These are phyloP conservation scores for Enteromius paludinosus DNA, from an alignment of 2,797 vertebrate species.

Conservation along the genomic window DNA sequence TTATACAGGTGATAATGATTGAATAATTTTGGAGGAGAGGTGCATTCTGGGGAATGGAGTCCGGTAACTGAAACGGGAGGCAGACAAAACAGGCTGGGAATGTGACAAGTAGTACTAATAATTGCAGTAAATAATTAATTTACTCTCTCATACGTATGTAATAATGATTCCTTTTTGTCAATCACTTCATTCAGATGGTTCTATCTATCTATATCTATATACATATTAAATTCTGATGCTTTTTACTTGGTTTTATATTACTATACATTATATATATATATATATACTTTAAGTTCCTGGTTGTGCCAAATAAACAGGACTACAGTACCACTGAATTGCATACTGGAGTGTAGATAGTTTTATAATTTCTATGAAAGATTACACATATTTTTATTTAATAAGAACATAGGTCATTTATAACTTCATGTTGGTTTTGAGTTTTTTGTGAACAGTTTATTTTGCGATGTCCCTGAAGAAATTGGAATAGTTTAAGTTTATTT, in stretches of 20 bases:
- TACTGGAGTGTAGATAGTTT: background rate
- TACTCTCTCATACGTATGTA: too few species aligned
- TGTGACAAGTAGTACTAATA: too few species aligned
- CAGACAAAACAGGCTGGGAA: too few species aligned
- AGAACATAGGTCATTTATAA: background rate
- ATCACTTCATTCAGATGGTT: background rate
- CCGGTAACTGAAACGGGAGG: too few species aligned
- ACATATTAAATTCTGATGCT: background rate
- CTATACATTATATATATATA: too few species aligned
- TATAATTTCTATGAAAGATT: background rate
- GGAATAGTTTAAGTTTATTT: background rate
- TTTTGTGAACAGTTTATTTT: background rate
- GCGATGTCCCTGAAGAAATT: background rate
- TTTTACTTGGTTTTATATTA: background rate
- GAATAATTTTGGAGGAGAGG: too few species aligned
- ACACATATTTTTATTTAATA: background rate
- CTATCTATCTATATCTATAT: too few species aligned
- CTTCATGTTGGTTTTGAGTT: background rate
- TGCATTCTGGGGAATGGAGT: too few species aligned
- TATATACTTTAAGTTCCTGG: background rate
- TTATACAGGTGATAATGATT: too few species aligned
- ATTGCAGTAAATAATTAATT: too few species aligned
- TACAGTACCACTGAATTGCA: background rate
- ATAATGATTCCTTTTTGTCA: background rate
- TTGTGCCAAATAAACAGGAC: background rate